These are phyloP conservation scores for Leptopterna dolabrata DNA, from an alignment of 2,888 invertebrate genomes.

Conservation along the genomic window DNA sequence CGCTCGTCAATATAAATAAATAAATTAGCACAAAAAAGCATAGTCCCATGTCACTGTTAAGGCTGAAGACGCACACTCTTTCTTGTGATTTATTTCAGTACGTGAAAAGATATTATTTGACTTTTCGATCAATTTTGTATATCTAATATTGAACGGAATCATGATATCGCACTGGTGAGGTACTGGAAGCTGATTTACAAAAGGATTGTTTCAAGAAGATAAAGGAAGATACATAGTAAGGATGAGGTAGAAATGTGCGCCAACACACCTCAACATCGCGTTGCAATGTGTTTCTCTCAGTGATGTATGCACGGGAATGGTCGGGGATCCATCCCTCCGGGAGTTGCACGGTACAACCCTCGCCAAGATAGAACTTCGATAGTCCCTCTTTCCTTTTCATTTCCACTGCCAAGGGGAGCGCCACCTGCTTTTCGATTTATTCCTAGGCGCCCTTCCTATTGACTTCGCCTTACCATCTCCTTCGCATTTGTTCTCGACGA, in stretches of 20 bases:
- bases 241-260: background rate
- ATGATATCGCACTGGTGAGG: too few species aligned
- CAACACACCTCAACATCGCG: background rate
- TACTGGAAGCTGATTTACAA: background rate
- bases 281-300: conserved; percentile 28
- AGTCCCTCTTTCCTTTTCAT: conserved; percentile 32
- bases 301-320: conserved; percentile 35
- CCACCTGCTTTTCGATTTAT: conserved; percentile 46
- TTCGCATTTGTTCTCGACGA: conserved; percentile 27
- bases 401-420: background rate
- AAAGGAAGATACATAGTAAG: background rate
- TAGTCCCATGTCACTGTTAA: too few species aligned
- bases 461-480: conserved; percentile 26
- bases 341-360: background rate
- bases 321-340: background rate
- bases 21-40: too few species aligned
- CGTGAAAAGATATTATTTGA: too few species aligned
- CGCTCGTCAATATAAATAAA: too few species aligned
- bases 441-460: conserved; percentile 32
- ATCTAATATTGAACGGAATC: too few species aligned
- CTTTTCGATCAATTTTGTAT: too few species aligned
- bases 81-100: too few species aligned
- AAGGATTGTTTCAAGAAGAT: background rate
- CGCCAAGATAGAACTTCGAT: conserved; percentile 24
- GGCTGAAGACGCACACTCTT: too few species aligned